Evolutionary conservation across 1,140 invertebrate genomes (phyloP).

Genomic region (Thereuonema tuberculata): DNA sequence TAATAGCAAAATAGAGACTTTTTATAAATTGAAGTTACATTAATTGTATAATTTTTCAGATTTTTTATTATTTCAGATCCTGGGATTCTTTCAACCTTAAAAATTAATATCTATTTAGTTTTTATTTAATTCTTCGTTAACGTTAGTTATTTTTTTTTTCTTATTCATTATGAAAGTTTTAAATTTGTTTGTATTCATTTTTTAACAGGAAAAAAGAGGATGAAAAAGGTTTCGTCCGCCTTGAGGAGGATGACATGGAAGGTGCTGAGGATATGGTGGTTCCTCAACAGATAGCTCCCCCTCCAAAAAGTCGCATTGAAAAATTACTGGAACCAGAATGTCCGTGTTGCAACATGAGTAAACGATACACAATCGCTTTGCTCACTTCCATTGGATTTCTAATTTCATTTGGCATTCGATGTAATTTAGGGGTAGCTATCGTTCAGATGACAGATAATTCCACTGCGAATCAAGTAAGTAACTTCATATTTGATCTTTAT

Average conservation of each 20-base stretch:
- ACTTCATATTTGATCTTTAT: too few relatives aligned
- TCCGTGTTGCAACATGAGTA: slow-evolving; percentile 49
- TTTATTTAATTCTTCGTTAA: too few relatives aligned
- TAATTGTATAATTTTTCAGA: too few relatives aligned
- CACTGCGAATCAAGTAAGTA: slow-evolving; percentile 2
- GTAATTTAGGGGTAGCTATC: slow-evolving; percentile 93
- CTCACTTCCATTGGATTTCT: slow-evolving; percentile 78
- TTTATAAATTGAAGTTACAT: too few relatives aligned
- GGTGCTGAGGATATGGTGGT: slow-evolving; percentile 23
- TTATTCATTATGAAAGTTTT: too few relatives aligned
- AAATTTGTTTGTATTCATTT: background rate
- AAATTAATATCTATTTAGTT: too few relatives aligned
- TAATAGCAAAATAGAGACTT: too few relatives aligned
- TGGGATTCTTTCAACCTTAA: too few relatives aligned
- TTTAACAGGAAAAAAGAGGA: slow-evolving; percentile 26
- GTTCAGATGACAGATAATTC: slow-evolving; percentile 43
- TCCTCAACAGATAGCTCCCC: slow-evolving; percentile 10
- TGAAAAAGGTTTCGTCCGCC: slow-evolving; percentile 29
- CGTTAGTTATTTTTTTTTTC: too few relatives aligned
- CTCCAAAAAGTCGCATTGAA: too few relatives aligned
- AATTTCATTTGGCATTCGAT: slow-evolving; percentile 87
- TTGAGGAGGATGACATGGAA: slow-evolving; percentile 31
- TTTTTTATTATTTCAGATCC: too few relatives aligned
- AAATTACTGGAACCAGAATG: slow-evolving; percentile 59
- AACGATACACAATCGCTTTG: slow-evolving; percentile 72